A percentile compares a stretch with the other conserved stretches of the same genome.
Conservation (phyloP, 2,113 vertebrate genomes). For the Lasiurus borealis region DNA sequence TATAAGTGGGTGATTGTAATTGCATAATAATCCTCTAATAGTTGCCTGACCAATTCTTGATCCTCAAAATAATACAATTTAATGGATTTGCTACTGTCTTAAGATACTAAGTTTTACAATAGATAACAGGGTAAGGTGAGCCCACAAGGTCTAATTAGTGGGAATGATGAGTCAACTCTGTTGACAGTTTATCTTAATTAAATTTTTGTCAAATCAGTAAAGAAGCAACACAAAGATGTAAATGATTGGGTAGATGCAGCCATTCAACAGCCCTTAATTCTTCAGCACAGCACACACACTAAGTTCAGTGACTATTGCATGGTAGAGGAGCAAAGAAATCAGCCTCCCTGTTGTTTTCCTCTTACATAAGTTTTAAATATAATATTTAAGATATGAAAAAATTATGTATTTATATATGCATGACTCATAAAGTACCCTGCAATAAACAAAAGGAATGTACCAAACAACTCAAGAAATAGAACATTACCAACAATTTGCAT, state of each 20-base stretch:
- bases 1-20: not conserved
- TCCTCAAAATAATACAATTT: not conserved
- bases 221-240: not conserved
- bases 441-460: not conserved
- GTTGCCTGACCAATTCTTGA: not conserved
- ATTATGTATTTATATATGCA: not conserved
- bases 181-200: not conserved
- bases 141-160: not conserved
- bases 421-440: not conserved
- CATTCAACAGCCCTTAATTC: accelerated
- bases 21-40: not conserved
- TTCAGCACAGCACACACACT: not conserved
- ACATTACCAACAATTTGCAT: not conserved
- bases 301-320: not conserved
- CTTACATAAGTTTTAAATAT: not conserved
- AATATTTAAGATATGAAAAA: not conserved
- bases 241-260: not conserved
- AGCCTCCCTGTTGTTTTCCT: not conserved
- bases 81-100: not conserved
- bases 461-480: not conserved
- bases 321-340: not conserved
- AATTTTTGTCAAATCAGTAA: not conserved
- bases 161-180: not conserved
- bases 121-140: not conserved
- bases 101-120: not conserved